Evolutionary conservation across 2,888 invertebrate species (phyloP).

Genomic region (Podotricha telesiphe): DNA sequence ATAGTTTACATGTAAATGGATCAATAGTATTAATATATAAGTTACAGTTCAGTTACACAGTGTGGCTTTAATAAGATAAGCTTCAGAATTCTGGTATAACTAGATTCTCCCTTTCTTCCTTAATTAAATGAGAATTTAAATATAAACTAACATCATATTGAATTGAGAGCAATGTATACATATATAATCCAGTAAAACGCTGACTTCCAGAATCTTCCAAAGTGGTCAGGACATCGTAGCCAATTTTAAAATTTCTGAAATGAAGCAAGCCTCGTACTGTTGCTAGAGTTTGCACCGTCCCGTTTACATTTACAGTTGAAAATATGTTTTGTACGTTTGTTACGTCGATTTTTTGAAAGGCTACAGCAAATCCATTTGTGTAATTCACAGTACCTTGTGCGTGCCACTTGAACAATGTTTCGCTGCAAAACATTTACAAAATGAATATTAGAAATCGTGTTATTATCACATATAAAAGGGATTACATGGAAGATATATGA

Average conservation of each 20-base stretch:
- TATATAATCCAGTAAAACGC: slow-evolving; percentile 55
- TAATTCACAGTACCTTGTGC: slow-evolving; percentile 59
- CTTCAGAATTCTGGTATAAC: background rate
- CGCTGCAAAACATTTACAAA: slow-evolving; percentile 50
- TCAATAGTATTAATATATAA: too few relatives aligned
- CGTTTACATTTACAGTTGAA: slow-evolving; percentile 39
- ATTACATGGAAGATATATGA: too few relatives aligned
- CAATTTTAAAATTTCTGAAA: slow-evolving; percentile 53
- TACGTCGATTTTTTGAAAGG: slow-evolving; percentile 60
- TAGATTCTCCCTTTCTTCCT: too few relatives aligned
- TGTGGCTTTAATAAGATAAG: too few relatives aligned
- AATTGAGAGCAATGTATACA: slow-evolving; percentile 44
- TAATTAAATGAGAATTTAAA: background rate
- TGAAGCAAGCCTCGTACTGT: slow-evolving; percentile 50
- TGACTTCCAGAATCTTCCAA: slow-evolving; percentile 47
- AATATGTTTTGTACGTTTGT: slow-evolving; percentile 41
- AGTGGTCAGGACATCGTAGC: slow-evolving; percentile 58
- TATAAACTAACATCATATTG: slow-evolving; percentile 51
- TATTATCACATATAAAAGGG: too few relatives aligned
- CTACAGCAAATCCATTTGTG: slow-evolving; percentile 63
- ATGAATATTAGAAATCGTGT: background rate
- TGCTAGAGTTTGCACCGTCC: slow-evolving; percentile 40
- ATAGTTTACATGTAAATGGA: too few relatives aligned
- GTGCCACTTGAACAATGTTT: slow-evolving; percentile 55
- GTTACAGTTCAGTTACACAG: too few relatives aligned